Conservation (phyloP, 2,797 vertebrate genomes). For the Knipowitschia caucasica region DNA sequence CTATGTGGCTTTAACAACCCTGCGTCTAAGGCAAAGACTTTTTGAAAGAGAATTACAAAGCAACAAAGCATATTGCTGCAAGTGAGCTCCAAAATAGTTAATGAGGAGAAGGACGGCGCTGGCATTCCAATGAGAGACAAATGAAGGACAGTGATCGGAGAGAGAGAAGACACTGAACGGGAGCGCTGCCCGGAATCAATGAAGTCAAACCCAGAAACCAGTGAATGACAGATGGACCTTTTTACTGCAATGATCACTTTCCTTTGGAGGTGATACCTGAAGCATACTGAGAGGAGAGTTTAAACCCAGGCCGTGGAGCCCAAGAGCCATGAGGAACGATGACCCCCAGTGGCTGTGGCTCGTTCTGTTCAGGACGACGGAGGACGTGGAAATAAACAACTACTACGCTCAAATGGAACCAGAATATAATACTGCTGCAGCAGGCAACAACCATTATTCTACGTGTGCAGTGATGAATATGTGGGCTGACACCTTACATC, state of each 20-base stretch:
- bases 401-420: neutral
- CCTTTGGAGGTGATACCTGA: constrained; percentile 20
- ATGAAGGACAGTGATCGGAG: constrained; percentile 26
- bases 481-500: constrained; percentile 19
- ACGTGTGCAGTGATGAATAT: constrained; percentile 2
- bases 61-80: constrained; percentile 36
- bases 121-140: constrained; percentile 45
- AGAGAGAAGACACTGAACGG: neutral
- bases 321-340: constrained; percentile 53
- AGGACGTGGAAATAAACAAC: neutral
- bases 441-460: neutral
- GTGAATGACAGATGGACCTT: constrained; percentile 8
- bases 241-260: constrained; percentile 11
- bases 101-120: constrained; percentile 41
- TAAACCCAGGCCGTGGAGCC: neutral
- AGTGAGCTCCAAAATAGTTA: constrained; percentile 35
- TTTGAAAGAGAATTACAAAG: constrained; percentile 14
- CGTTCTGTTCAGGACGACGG: constrained; percentile 18
- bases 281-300: neutral
- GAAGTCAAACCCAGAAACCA: constrained; percentile 30
- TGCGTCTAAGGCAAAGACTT: constrained; percentile 28
- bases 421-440: constrained; percentile 1
- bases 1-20: neutral
- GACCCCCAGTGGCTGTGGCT: constrained; percentile 66
- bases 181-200: constrained; percentile 9